Base-by-base conservation (phyloP, 2,888 invertebrate genomes). In the Abrostola triplasia region DNA sequence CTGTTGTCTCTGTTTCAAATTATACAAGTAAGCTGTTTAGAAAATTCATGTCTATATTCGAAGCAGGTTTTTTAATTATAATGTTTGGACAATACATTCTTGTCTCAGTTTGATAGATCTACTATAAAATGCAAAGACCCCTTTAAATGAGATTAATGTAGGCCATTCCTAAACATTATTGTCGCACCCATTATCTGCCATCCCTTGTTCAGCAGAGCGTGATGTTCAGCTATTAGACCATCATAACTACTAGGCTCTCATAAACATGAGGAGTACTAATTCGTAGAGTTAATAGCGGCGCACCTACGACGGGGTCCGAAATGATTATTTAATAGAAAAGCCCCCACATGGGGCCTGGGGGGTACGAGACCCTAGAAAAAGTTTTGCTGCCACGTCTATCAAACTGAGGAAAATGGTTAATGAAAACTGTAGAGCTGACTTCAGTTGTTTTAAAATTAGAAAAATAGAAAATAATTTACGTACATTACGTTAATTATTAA, bases 271-370 rank as follows among this genome's bases (percentile, higher is more conserved):
- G 66, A 78, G 80, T 74, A 84, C 87, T 90, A 89, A 88, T 89
- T 89, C 83, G 84, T 75, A 80, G 80, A 86, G 85, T 87, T 89
- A 89, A 88, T 88, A 88, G 85, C 82, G 82, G 85, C 86, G 84
- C 88, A 88, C 87, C 87, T 88, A 88, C 84, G 82, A 81, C 86
- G 86, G 83, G 85, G 84, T 84, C 77, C 88, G 84, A 88, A 91
- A 91, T 92, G 89, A 91, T 92, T 92, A 91, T 92, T 92, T 92
- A 91, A 92, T 92, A 90, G 90, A 88, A 88, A 80, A 87, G 81
- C 85, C 85, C 83, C 84, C 81, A 80, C 82, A 82, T 64, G 88
- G 79, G 78, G 77, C 73, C 74, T n/a, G 83, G 84, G 93, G 91
- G 90, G 90, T 85, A 87, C 86, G 85, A 80, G 83, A 82, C 88